Conservation (phyloP, 1,140 invertebrate species). For the Lordiphosa clarofinis region DNA sequence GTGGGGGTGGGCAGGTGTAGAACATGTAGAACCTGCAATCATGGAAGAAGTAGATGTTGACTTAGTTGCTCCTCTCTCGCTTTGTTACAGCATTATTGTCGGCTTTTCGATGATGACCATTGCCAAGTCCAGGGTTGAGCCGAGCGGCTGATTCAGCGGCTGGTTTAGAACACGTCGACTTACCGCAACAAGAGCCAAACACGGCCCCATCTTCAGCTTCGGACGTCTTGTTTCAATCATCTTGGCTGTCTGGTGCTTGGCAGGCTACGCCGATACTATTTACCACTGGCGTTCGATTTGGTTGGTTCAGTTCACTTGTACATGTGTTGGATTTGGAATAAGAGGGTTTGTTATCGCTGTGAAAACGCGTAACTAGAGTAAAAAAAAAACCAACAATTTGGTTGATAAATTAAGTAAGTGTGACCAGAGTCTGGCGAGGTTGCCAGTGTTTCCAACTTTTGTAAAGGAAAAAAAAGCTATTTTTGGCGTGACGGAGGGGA, state of each 20-base stretch:
- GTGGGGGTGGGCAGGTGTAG: conserved; percentile 39
- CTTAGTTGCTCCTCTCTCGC: neutral
- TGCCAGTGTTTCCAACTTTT: too few relatives aligned
- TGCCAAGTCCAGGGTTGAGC: neutral
- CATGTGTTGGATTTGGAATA: conserved; percentile 59
- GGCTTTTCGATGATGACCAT: neutral
- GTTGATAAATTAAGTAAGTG: conserved; percentile 27
- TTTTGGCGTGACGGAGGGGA: too few relatives aligned
- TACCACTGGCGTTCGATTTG: conserved; percentile 32
- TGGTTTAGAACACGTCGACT: conserved; percentile 62
- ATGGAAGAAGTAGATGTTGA: neutral
- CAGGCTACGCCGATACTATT: conserved; percentile 25
- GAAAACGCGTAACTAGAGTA: conserved; percentile 34
- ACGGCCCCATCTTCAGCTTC: conserved; percentile 55
- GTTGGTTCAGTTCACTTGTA: conserved; percentile 42
- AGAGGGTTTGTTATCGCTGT: conserved; percentile 24
- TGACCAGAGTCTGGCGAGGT: conserved; percentile 5
- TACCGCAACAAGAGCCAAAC: conserved; percentile 60
- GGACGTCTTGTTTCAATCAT: conserved; percentile 53
- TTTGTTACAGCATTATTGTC: neutral
- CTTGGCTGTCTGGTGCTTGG: conserved; percentile 26
- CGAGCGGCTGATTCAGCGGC: conserved; percentile 4
- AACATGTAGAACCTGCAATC: conserved; percentile 51
- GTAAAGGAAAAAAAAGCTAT: too few relatives aligned
- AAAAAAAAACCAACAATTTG: conserved; percentile 25